A percentile compares a stretch with the other conserved stretches of the same genome.
Evolutionary conservation across 2,113 vertebrate species (phyloP).

Genomic region (Sitta europaea): DNA sequence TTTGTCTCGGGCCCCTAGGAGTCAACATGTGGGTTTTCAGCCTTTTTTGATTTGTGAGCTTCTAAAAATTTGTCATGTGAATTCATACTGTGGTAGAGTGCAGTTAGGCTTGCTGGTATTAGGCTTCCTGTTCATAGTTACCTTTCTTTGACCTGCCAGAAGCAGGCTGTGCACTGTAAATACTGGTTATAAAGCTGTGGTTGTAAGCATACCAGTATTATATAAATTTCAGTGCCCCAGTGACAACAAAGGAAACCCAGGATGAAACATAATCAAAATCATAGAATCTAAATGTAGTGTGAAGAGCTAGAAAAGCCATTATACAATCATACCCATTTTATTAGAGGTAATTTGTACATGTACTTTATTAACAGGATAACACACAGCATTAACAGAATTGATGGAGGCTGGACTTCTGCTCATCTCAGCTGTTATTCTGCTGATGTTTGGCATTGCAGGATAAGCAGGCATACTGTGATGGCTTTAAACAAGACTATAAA

Average conservation of each 20-base stretch:
- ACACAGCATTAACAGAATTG: not conserved
- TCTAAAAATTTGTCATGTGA: not conserved
- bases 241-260: conserved; percentile 4
- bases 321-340: not conserved
- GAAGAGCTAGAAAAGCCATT: not conserved
- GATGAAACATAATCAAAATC: not conserved
- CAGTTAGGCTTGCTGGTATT: not conserved
- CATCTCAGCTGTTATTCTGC: not conserved
- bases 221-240: not conserved
- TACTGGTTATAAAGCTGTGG: conserved; percentile 3
- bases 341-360: not conserved
- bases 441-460: not conserved
- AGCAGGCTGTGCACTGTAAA: not conserved
- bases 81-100: not conserved
- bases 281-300: not conserved
- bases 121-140: not conserved
- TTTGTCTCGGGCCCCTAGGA: not conserved
- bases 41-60: not conserved
- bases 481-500: not conserved
- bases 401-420: not conserved
- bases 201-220: not conserved
- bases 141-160: conserved; percentile 36
- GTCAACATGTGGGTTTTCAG: not conserved
- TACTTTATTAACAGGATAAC: not conserved
- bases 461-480: not conserved